Base-by-base conservation (phyloP, 2,113 vertebrate species). In the Lethenteron camtschaticum region DNA sequence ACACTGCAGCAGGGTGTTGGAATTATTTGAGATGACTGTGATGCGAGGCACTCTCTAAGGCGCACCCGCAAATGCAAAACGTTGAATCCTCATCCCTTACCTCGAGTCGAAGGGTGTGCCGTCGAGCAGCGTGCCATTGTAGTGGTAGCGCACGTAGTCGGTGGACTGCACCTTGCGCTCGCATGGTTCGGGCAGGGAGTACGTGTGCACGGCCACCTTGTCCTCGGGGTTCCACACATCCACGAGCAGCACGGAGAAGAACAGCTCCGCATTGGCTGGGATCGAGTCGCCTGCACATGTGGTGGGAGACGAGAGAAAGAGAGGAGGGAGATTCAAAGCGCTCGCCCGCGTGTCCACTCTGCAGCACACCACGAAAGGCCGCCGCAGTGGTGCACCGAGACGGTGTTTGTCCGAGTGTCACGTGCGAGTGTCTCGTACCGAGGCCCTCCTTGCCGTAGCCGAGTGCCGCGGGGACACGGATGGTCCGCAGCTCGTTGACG, bases 91-190 rank as follows among this genome's bases (percentile, higher is more conserved):
- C 41, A 24, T 41, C 41, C 41, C 41, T 75, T 72, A 99, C 94
- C 94, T 99, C 9, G 94, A 99, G 70, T 99, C 92, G 72, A 99
- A 99, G 1, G 96, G 82, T 0, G 92, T 99, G n/a, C 94, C 94
- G 2, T 99, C 94, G 69, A 95, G 75, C 76, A 97, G 83, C 0
- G 92, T 95, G 9, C 94, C 94, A 0, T 99, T 97, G 77, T 96
- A 99, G 76, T 97, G 92, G 73, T 97, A 99, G 9, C 92, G 85
- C 2, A 99, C 81, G 2, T 86, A 99, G 77, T 99, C 94, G 0
- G 90, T 96, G 69, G 96, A 90, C 78, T 95, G 81, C 55, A 95
- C 84, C 16, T 83, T 85, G 59, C 91, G 83, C 69, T 78, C 70
- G 73, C 94, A 99, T 58, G 71, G 75, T 9, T 83, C 72, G 1